Percentiles rank a stretch among this genome's conserved stretches.
Evolutionary conservation across 2,888 invertebrate genomes (phyloP).

Genomic region (Saturnia pavonia): DNA sequence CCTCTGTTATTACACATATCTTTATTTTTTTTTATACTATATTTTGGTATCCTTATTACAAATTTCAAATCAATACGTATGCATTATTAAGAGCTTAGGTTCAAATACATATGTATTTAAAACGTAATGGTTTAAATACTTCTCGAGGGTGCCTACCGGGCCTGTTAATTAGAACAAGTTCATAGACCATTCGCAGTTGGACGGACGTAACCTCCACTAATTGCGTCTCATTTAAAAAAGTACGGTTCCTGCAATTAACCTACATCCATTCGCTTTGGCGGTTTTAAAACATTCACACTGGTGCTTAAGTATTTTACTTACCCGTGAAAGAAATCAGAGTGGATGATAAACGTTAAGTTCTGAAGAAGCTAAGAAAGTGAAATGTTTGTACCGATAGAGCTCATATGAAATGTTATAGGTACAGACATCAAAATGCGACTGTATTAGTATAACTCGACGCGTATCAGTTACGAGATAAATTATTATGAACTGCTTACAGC

Average conservation of each 20-base stretch:
- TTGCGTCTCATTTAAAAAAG: conserved; percentile 66
- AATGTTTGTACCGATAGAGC: neutral
- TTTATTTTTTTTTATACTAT: too few relatives aligned
- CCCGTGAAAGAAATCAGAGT: conserved; percentile 9
- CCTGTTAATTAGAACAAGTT: conserved; percentile 57
- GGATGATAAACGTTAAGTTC: neutral
- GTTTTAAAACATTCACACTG: conserved; percentile 29
- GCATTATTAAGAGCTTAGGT: neutral
- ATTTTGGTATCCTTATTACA: too few relatives aligned
- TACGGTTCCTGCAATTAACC: conserved; percentile 59
- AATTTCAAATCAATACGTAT: neutral
- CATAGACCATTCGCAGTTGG: conserved; percentile 47
- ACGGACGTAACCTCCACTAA: conserved; percentile 54
- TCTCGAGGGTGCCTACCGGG: conserved; percentile 19
- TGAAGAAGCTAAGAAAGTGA: neutral
- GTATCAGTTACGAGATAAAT: too few relatives aligned
- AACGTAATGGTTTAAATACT: conserved; percentile 11
- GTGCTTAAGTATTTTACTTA: neutral
- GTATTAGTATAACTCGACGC: too few relatives aligned
- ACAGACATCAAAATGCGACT: neutral
- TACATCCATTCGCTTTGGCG: conserved; percentile 46
- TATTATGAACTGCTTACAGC: too few relatives aligned
- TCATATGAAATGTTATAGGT: too few relatives aligned
- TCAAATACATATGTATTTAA: neutral
- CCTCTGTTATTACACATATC: too few relatives aligned